Percentiles rank a stretch among this genome's conserved stretches.
These are phyloP conservation scores for Mongoloraphidia duomilia DNA, from an alignment of 2,888 invertebrate genomes.

Conservation along the genomic window DNA sequence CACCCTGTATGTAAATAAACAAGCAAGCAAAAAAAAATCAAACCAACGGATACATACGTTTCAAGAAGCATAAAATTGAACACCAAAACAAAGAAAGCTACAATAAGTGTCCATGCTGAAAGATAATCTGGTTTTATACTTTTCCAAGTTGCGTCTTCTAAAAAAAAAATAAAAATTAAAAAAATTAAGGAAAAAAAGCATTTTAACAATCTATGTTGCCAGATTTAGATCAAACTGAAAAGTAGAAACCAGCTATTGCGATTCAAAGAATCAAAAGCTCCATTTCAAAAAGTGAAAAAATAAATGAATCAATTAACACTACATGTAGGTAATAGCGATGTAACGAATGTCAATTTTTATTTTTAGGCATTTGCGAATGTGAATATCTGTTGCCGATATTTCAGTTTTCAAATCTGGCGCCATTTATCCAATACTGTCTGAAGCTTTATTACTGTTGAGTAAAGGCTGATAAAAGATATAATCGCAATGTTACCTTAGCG, in stretches of 20 bases:
- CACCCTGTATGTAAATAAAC: too few species aligned
- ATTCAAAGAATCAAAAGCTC: neutral
- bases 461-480: too few species aligned
- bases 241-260: neutral
- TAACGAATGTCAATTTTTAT: too few species aligned
- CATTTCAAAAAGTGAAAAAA: neutral
- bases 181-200: constrained; percentile 2
- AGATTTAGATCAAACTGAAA: neutral
- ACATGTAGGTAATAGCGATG: too few species aligned
- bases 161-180: constrained; percentile 16
- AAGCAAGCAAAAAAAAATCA: too few species aligned
- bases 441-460: too few species aligned
- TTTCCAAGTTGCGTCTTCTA: constrained; percentile 62
- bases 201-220: neutral
- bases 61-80: constrained; percentile 81
- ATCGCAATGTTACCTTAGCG: too few species aligned
- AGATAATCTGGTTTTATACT: constrained; percentile 56
- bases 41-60: constrained; percentile 37
- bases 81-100: constrained; percentile 69
- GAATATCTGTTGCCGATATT: too few species aligned
- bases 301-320: constrained; percentile 1
- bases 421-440: too few species aligned
- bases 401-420: too few species aligned
- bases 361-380: too few species aligned
- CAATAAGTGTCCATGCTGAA: constrained; percentile 62